Evolutionary conservation across 2,113 vertebrate genomes (phyloP).

Genomic region (Bubo bubo): DNA sequence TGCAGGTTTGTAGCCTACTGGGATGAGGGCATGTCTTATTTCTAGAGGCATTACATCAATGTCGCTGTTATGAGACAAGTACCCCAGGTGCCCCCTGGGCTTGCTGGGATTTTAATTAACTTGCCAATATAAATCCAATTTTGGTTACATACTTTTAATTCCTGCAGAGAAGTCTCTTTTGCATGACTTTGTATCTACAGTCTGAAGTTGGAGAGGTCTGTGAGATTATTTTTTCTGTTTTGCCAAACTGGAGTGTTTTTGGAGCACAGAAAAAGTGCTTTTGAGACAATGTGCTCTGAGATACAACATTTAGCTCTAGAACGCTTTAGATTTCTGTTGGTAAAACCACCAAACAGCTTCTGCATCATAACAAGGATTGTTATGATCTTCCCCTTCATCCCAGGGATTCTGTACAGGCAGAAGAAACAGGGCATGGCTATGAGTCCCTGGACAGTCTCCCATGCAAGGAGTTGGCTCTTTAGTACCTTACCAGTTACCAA

Average conservation of each 20-base stretch:
- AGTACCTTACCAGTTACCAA: background rate
- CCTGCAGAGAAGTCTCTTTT: background rate
- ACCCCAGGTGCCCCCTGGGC: background rate
- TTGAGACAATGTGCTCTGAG: background rate
- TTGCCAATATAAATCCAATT: background rate
- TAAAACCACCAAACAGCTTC: background rate
- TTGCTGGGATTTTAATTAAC: constrained; percentile 32
- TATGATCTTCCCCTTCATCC: background rate
- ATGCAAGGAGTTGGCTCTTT: background rate
- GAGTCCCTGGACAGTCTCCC: background rate
- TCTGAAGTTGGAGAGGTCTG: background rate
- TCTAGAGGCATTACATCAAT: background rate
- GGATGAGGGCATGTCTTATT: background rate
- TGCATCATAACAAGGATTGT: background rate
- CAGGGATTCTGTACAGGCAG: background rate
- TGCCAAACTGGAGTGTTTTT: background rate
- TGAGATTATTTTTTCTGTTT: background rate
- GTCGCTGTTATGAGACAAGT: background rate
- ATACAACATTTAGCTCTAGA: background rate
- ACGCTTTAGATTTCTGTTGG: background rate
- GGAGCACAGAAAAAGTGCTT: background rate
- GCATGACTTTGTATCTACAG: background rate
- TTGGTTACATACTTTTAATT: background rate
- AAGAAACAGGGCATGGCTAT: background rate
- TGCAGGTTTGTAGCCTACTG: background rate